Evolutionary conservation across 2,113 vertebrate species (phyloP).

Genomic region (Corythornis cristatus): DNA sequence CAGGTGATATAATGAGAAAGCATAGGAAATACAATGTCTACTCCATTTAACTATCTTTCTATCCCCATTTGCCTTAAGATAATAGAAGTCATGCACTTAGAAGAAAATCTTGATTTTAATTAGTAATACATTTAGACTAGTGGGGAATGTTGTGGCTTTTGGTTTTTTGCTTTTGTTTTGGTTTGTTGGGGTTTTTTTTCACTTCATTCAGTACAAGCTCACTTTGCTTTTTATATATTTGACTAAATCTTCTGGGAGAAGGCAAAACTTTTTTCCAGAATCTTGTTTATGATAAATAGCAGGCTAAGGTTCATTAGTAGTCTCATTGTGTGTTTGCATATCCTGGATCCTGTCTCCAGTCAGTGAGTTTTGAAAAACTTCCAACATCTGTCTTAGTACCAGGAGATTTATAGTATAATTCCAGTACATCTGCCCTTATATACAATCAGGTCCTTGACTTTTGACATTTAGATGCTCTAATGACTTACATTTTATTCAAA

Average conservation of each 20-base stretch:
- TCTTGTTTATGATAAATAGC: slow-evolving; percentile 51
- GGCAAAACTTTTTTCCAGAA: slow-evolving; percentile 38
- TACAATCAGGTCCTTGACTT: slow-evolving; percentile 43
- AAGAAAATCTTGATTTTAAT: slow-evolving; percentile 43
- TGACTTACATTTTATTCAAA: background rate
- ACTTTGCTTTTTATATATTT: slow-evolving; percentile 63
- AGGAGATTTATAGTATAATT: slow-evolving; percentile 51
- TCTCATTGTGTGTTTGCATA: slow-evolving; percentile 42
- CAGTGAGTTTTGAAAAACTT: slow-evolving; percentile 50
- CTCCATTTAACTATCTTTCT: background rate
- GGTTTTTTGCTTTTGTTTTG: slow-evolving; percentile 23
- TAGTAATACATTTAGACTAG: slow-evolving; percentile 27
- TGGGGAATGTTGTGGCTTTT: background rate
- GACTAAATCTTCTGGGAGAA: slow-evolving; percentile 57
- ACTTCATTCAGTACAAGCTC: slow-evolving; percentile 17
- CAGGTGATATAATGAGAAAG: background rate
- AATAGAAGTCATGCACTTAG: background rate
- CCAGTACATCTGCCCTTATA: slow-evolving; percentile 36
- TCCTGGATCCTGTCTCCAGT: slow-evolving; percentile 58
- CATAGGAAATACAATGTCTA: background rate
- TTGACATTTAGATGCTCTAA: slow-evolving; percentile 13
- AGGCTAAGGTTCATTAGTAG: slow-evolving; percentile 48
- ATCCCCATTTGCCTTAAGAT: background rate
- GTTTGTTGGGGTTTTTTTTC: background rate
- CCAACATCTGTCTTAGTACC: slow-evolving; percentile 49